A percentile compares a stretch with the other conserved stretches of the same genome.
Conservation (phyloP, 2,797 vertebrate species). For the Cyclopterus lumpus region DNA sequence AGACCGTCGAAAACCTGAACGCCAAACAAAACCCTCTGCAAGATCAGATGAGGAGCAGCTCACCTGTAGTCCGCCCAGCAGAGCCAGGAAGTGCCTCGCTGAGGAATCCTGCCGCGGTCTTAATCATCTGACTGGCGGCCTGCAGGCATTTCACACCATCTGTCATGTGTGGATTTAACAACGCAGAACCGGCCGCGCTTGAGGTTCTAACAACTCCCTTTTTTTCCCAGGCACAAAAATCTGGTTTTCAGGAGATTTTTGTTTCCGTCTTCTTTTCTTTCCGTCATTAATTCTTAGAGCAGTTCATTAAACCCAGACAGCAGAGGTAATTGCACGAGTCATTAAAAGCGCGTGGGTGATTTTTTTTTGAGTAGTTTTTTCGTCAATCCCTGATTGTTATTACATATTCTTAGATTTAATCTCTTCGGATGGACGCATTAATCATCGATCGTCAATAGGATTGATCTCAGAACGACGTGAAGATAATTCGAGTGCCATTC, state of each 20-base stretch:
- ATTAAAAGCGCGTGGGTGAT: constrained; percentile 29
- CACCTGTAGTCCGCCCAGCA: constrained; percentile 31
- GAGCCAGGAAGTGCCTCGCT: constrained; percentile 28
- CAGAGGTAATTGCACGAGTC: constrained; percentile 43
- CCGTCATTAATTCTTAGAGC: constrained; percentile 26
- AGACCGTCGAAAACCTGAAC: constrained; percentile 12
- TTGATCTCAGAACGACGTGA: background rate
- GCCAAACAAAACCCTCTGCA: constrained; percentile 16
- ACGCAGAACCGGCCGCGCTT: background rate
- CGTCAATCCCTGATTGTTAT: constrained; percentile 39
- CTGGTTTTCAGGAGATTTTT: background rate
- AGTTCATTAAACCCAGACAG: constrained; percentile 54
- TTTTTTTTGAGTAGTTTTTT: too few species aligned
- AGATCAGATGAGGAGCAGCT: constrained; percentile 31
- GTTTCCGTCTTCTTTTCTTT: background rate
- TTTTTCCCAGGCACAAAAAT: constrained; percentile 1
- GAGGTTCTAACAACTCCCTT: constrained; percentile 2
- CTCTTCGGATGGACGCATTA: constrained; percentile 18
- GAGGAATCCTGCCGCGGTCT: constrained; percentile 34
- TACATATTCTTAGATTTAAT: constrained; percentile 29
- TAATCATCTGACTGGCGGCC: constrained; percentile 50
- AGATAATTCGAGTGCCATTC: background rate
- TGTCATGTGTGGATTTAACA: constrained; percentile 57
- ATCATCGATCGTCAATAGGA: background rate
- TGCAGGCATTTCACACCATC: constrained; percentile 52